Base-by-base conservation (phyloP, 2,888 invertebrate genomes). In the Amphipoea oculea region DNA sequence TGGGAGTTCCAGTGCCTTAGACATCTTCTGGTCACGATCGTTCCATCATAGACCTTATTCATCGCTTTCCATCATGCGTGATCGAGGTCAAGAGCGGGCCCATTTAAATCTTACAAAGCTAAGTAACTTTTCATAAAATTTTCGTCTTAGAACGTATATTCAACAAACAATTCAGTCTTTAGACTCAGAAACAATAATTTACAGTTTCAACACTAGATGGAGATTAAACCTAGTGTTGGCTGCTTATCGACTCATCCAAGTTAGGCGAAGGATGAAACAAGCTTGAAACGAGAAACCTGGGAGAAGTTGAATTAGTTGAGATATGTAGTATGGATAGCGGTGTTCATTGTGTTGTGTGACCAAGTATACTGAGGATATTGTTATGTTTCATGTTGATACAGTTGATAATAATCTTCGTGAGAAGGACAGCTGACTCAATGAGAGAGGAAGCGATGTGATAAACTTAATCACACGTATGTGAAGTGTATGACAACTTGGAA, bases 181-280 rank as follows among this genome's bases (percentile, higher is more conserved):
- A 23, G 23, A 23, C 23, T 60, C 57, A n/a, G 11, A n/a, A 36
- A n/a, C 51, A 57, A 9, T 57, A 48, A 54, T 65, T 57, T 51
- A 14, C 1, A 51, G 57, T 66, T 57, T 72, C 57, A 66, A 42
- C 14, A 42, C 57, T 82, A 63, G 45, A 68, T 36, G 1, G 20
- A 82, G 54, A 82, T 82, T 29, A 57, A 29, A 23, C 7, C 7
- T 36, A 68, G 57, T 67, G 54, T 81, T 29, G 29, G 5, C 40
- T 48, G 40, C 2, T 74, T 80, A 80, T 82, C 68, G n/a, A 20
- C 62, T 62, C 62, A 75, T 68, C 36, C 40, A 82, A 80, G 82
- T 80, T 82, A 48, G 48, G 1, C 62, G 17, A 14, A 48, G 67
- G 45, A 57, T 60, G 20, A 42, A 68, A 62, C 40, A 48, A 68